Base-by-base conservation (phyloP, 2,888 invertebrate species). In the Shargacucullia verbasci region DNA sequence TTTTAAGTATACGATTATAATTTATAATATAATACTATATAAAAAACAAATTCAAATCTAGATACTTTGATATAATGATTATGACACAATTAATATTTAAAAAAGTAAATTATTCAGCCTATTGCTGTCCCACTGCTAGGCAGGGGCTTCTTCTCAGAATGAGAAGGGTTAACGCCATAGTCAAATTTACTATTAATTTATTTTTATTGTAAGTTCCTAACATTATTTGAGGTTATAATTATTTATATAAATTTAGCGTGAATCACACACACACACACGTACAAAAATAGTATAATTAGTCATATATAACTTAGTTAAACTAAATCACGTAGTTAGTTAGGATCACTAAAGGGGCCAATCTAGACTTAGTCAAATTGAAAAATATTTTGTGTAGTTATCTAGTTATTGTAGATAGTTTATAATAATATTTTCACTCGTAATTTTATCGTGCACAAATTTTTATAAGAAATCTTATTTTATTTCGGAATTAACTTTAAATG, bases 261-360 rank as follows among this genome's bases (percentile, higher is more conserved):
- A 66, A 73, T 31, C 67, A 49, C 59, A 56, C 54, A 54, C 59
- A 53, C 50, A 54, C 66, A 56, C 75, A 67, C 78, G 62, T 64
- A 70, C 57, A 59, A 64, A 54, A 35, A 13, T 70, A 61, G 57
- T 53, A 50, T 25, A 57, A 11, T 40, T 61, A 68, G 47, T 61
- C 29, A 10, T 37, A 10, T 37, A 57, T 13, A 55, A 66, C 41
- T 52, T 73, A 73, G 60, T 61, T 56, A 64, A 38, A 70, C 46
- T 69, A 74, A 66, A 44, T 73, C 85, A 88, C 87, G 79, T 88
- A 89, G 80, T 50, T 80, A 81, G 79, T 74, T 62, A 70, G 57
- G 81, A 82, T 79, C 91, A 90, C 89, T 76, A 82, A 82, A 80
- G 92, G 80, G 88, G 92, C 92, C 92, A 92, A 92, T 73, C 82